These are phyloP conservation scores for Micrastur ruficollis DNA, from an alignment of 2,797 vertebrate species.

Conservation along the genomic window DNA sequence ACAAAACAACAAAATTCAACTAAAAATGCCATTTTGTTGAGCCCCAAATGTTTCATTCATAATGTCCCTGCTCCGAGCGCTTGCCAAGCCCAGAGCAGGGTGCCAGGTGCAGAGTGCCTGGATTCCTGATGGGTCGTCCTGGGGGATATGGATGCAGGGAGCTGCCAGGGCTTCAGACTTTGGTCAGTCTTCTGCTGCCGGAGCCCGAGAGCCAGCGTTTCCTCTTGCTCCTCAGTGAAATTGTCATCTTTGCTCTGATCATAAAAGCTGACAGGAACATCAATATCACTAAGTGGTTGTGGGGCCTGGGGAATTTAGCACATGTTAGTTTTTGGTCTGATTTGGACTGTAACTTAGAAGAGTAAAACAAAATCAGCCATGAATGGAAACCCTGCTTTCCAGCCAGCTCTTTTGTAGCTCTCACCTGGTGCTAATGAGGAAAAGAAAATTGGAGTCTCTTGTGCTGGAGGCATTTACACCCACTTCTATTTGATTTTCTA, in stretches of 20 bases:
- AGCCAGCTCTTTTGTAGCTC: neutral
- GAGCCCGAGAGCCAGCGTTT: neutral
- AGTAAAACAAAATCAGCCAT: conserved; percentile 12
- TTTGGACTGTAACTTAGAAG: conserved; percentile 37
- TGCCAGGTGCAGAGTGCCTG: neutral
- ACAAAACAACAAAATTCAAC: neutral
- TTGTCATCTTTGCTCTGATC: conserved; percentile 31
- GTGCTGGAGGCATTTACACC: neutral
- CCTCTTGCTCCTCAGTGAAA: neutral
- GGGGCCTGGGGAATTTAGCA: conserved; percentile 40
- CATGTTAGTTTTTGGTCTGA: conserved; percentile 38
- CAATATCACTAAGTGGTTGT: conserved; percentile 56
- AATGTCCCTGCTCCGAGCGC: rapidly evolving
- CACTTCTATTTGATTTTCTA: neutral
- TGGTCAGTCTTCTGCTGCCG: neutral
- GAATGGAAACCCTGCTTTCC: neutral
- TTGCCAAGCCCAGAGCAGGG: neutral
- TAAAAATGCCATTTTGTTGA: neutral
- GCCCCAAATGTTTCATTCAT: neutral
- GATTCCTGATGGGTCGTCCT: neutral
- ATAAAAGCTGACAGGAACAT: conserved; percentile 56
- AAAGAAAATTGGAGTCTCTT: neutral
- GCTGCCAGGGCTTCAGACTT: neutral
- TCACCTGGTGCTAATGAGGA: neutral
- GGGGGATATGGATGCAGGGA: rapidly evolving